Evolutionary conservation across 2,888 invertebrate genomes (phyloP), one percentile per base, ranked within the genome.

Genomic region (Lysandra coridon): DNA sequence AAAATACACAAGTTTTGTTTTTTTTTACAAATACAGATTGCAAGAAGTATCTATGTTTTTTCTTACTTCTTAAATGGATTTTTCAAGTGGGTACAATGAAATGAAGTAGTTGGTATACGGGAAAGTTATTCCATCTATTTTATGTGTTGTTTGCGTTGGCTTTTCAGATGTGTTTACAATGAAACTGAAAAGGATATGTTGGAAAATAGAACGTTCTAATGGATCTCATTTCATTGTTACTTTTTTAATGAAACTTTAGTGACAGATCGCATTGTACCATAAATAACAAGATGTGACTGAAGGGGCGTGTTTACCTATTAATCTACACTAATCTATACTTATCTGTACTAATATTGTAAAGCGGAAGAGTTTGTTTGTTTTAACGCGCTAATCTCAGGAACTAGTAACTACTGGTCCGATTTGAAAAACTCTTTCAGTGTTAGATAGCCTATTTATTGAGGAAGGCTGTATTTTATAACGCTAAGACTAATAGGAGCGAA

Each of bases 101-200:
- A 53, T 76, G 57, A 69, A 69, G 69, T 69, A 69, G 69, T 69
- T 33, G 44, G 40, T 40, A 44, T 74, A 74, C 76, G 57, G 76
- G 57, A 76, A 76, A 76, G 76, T 76, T 76, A 76, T 76, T 76
- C 57, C 76, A 76, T 76, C 53, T 33, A 53, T 76, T 57, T 76
- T 53, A 76, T 76, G 53, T 76, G 57, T 76, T 57, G 76, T 76
- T 76, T 76, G 76, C 76, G 76, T 53, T 76, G 76, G 23, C 6
- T 76, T 76, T 57, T 57, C 53, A 57, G 49, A 76, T 57, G 76
- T 76, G 57, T 37, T 76, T 57, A 76, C 76, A 57, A 33, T 53
- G 76, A 57, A 76, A 53, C 69, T 69, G 69, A 14, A 69, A 33
- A 69, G 33, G 69, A 69, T 33, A 69, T 5, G 76, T 33, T 49